Base-by-base conservation (phyloP, 1,140 invertebrate species). In the Drosophila insularis region DNA sequence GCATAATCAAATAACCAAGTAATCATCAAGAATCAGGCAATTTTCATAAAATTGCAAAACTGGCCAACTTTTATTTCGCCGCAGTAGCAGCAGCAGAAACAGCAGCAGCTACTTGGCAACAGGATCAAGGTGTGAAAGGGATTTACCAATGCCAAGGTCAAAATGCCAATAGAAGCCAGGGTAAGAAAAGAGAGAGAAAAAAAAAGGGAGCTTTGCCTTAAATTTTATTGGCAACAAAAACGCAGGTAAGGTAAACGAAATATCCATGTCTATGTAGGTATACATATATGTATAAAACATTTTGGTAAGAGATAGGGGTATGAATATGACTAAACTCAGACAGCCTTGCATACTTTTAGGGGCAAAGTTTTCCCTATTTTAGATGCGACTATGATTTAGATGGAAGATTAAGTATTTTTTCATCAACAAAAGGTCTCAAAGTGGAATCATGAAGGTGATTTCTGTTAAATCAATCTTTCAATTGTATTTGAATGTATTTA, bases 31-130 rank as follows among this genome's bases (percentile, higher is more conserved):
- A 73, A 60, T 55, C 68, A 74, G 73, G 66, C 74, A 78, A 71
- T 75, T 75, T 70, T 55, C 63, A 74, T 74, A 78, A 78, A 50
- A 69, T 74, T 68, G 68, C 64, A 68, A 70, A 61, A 17, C 61
- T 68, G 50, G 59, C 72, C 71, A 74, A 74, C 35, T 69, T 63
- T 53, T 32, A 35, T 56, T 60, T 69, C n/a, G 40, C 43, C 35
- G 43, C n/a, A 17, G 32, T 8, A 10, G 32, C 32, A 10, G 32
- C 32, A 10, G 8, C 32, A 27, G 27, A 27, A 35, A 35, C 7
- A 0, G 32, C 27, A 31, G 27, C 8, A 10, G 32, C 32, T 35
- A 8, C 32, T 50, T 50, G 43, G 43, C 17, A 50, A 50, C 43
- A 19, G 43, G 17, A 50, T 7, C 1, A 21, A 50, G 8, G 43